Evolutionary conservation across 2,888 invertebrate species (phyloP).

Genomic region (Nomada fabriciana): DNA sequence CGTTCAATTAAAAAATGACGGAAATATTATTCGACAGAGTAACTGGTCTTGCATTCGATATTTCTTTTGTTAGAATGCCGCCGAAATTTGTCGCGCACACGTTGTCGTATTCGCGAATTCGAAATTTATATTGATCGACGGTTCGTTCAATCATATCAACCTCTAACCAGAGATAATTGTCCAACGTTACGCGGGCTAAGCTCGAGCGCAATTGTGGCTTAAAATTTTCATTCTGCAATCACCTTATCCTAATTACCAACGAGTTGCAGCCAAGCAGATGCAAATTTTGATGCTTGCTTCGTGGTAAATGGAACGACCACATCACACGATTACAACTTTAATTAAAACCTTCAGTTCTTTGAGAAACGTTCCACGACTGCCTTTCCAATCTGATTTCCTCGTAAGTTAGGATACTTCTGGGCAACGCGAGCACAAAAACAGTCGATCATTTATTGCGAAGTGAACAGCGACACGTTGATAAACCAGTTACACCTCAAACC

Average conservation of each 20-base stretch:
- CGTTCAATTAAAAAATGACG: conserved; percentile 33
- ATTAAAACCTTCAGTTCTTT: no score
- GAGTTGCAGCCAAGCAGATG: no score
- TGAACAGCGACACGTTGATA: background rate
- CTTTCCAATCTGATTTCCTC: no score
- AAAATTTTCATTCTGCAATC: no score
- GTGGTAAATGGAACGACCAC: no score
- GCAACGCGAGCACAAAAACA: background rate
- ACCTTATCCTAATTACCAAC: no score
- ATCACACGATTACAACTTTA: no score
- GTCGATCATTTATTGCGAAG: background rate
- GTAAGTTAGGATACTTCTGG: no score
- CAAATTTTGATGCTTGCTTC: no score
- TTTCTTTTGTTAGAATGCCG: background rate
- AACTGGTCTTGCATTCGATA: conserved; percentile 20
- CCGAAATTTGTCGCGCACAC: conserved; percentile 15
- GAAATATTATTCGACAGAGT: conserved; percentile 35
- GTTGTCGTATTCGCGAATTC: background rate
- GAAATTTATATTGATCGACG: conserved; percentile 6
- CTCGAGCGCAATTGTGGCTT: no score
- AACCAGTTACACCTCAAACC: conserved; percentile 23
- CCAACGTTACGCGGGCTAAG: no score
- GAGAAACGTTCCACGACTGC: no score
- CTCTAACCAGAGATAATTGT: background rate
- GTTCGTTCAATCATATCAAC: background rate